phyloP scores from a whole-genome alignment of 2,888 invertebrate genomes.

The Lordiphosa fenestrarum region DNA sequence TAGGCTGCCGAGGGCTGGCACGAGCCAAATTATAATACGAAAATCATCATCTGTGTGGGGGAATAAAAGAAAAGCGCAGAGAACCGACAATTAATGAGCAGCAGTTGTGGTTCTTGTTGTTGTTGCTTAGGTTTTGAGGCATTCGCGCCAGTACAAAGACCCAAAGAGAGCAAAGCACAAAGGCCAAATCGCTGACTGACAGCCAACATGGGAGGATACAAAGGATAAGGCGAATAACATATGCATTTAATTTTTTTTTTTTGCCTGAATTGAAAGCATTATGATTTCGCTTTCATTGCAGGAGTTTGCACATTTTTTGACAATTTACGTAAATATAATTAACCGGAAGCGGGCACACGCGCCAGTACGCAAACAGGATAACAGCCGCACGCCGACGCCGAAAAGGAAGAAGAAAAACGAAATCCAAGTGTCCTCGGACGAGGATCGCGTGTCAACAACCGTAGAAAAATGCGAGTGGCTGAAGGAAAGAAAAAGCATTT shows the following conservation, averaged over 20 bases:
- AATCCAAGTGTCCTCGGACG: slow-evolving; percentile 19
- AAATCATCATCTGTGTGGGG: slow-evolving; percentile 26
- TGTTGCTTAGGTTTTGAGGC: slow-evolving; percentile 11
- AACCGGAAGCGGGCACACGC: slow-evolving; percentile 81
- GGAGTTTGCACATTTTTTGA: slow-evolving; percentile 59
- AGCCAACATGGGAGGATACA: slow-evolving; percentile 41
- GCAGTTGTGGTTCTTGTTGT: slow-evolving; percentile 54
- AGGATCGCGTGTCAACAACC: slow-evolving; percentile 74
- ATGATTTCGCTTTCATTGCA: slow-evolving; percentile 76
- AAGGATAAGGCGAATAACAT: slow-evolving; percentile 43
- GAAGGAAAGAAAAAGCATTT: slow-evolving; percentile 70
- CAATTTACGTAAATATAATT: slow-evolving; percentile 74
- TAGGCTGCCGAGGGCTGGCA: slow-evolving; percentile 38
- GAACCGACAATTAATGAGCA: slow-evolving; percentile 70
- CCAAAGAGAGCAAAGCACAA: slow-evolving; percentile 33
- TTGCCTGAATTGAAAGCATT: slow-evolving; percentile 48
- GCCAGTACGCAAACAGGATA: slow-evolving; percentile 62
- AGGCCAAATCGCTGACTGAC: slow-evolving; percentile 51
- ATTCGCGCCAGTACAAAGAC: slow-evolving; percentile 35
- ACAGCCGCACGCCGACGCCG: slow-evolving; percentile 39
- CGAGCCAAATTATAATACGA: slow-evolving; percentile 63
- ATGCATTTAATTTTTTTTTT: slow-evolving; percentile 62
- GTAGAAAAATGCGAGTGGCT: slow-evolving; percentile 41
- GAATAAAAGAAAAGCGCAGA: slow-evolving; percentile 52
- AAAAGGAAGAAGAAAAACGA: slow-evolving; percentile 8